Percentiles rank a stretch among this genome's conserved stretches.
Evolutionary conservation across 2,888 invertebrate species (phyloP).

Genomic region (Poecilobothrus nobilitatus): DNA sequence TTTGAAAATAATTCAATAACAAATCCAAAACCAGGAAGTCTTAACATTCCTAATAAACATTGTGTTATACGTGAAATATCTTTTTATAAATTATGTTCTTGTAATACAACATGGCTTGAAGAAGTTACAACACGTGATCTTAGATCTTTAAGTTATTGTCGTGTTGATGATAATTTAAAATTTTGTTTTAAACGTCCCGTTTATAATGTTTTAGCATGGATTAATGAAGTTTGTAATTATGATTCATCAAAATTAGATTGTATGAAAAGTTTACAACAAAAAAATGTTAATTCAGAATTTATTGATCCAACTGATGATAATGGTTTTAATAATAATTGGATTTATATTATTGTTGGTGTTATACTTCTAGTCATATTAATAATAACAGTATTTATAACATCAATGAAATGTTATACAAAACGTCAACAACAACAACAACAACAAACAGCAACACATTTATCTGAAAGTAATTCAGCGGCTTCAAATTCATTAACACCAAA

Average conservation of each 20-base stretch:
- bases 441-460: slow-evolving; percentile 8
- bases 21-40: slow-evolving; percentile 31
- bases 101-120: slow-evolving; percentile 34
- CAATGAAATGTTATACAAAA: slow-evolving; percentile 19
- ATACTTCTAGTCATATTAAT: slow-evolving; percentile 19
- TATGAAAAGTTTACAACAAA: slow-evolving; percentile 29
- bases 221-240: slow-evolving; percentile 36
- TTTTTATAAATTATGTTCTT: slow-evolving; percentile 35
- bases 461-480: slow-evolving; percentile 11
- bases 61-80: slow-evolving; percentile 35
- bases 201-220: slow-evolving; percentile 35
- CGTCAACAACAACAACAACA: slow-evolving; percentile 17
- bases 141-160: slow-evolving; percentile 38
- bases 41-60: slow-evolving; percentile 34
- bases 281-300: slow-evolving; percentile 33
- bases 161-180: slow-evolving; percentile 28
- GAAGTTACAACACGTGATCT: slow-evolving; percentile 34
- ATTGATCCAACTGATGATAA: slow-evolving; percentile 31
- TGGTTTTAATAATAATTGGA: slow-evolving; percentile 21
- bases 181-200: slow-evolving; percentile 36
- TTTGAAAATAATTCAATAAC: slow-evolving; percentile 38
- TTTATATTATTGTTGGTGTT: slow-evolving; percentile 19
- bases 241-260: slow-evolving; percentile 33
- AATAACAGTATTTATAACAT: slow-evolving; percentile 22
- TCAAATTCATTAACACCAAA: slow-evolving; percentile 7